phyloP scores from a whole-genome alignment of 1,140 invertebrate species.

The Hyles vespertilio region DNA sequence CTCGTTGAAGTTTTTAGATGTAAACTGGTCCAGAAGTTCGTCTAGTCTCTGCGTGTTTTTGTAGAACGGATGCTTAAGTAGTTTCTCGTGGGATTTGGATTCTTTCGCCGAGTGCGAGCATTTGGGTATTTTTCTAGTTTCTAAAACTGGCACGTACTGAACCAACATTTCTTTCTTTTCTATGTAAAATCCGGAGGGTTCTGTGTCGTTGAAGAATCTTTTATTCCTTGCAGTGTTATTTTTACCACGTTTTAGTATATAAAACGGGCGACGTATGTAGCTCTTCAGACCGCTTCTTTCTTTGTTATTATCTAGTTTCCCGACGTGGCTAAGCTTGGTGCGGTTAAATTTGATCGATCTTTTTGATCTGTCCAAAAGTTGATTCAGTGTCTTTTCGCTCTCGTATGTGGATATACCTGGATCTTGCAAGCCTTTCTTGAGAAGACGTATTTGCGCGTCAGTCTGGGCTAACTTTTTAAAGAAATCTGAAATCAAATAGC shows the following conservation, averaged over 20 bases:
- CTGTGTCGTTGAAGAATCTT: slow-evolving; percentile 9
- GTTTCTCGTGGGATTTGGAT: slow-evolving; percentile 35
- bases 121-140: slow-evolving; percentile 36
- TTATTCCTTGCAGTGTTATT: slow-evolving; percentile 12
- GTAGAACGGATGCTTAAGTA: slow-evolving; percentile 50
- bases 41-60: slow-evolving; percentile 47
- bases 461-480: slow-evolving; percentile 53
- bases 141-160: slow-evolving; percentile 28
- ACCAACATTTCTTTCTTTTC: slow-evolving; percentile 39
- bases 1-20: slow-evolving; percentile 25
- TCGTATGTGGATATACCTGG: slow-evolving; percentile 8
- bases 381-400: slow-evolving; percentile 7
- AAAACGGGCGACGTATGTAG: neutral
- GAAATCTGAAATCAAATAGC: slow-evolving; percentile 38
- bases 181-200: slow-evolving; percentile 33
- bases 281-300: neutral
- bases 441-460: slow-evolving; percentile 45
- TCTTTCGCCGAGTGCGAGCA: slow-evolving; percentile 43
- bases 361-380: slow-evolving; percentile 34
- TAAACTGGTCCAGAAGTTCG: slow-evolving; percentile 36
- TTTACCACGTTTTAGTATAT: neutral
- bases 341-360: slow-evolving; percentile 25
- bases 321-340: neutral
- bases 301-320: slow-evolving; percentile 9
- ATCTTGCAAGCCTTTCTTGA: slow-evolving; percentile 29